Evolutionary conservation across 2,797 vertebrate genomes (phyloP).

Genomic region (Rhinella marina): DNA sequence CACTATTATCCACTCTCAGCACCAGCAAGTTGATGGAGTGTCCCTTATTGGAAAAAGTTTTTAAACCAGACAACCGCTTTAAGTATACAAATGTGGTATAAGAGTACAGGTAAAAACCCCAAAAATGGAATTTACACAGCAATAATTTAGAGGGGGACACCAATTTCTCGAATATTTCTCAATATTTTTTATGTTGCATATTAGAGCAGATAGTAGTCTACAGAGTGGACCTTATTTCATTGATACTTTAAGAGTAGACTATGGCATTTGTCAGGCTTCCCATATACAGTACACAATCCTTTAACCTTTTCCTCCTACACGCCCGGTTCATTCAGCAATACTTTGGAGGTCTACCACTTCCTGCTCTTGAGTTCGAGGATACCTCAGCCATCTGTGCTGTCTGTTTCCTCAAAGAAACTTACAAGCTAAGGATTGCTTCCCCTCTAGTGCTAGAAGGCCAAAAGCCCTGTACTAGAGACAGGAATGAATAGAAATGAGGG

Average conservation of each 20-base stretch:
- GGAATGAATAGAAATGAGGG: constrained; percentile 24
- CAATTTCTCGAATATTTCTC: not conserved
- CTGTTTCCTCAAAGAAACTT: constrained; percentile 69
- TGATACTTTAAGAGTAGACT: not conserved
- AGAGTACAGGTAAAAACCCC: too few relatives aligned
- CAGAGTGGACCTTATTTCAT: not conserved
- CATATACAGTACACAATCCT: not conserved
- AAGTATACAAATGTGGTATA: too few relatives aligned
- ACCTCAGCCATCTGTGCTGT: constrained; percentile 68
- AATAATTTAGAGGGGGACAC: not conserved
- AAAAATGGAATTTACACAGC: too few relatives aligned
- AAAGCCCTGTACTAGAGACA: constrained; percentile 16
- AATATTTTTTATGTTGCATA: not conserved
- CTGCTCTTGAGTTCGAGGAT: constrained; percentile 69
- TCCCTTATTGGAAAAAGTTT: too few relatives aligned
- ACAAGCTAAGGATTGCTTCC: constrained; percentile 69
- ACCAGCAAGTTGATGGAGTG: too few relatives aligned
- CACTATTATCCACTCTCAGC: too few relatives aligned
- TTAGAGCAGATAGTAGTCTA: not conserved
- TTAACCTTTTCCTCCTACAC: not conserved
- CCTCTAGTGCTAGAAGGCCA: constrained; percentile 59
- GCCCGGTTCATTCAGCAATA: not conserved
- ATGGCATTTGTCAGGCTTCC: constrained; percentile 13
- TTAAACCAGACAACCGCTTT: too few relatives aligned
- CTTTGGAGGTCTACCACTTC: constrained; percentile 63